phyloP scores from a whole-genome alignment of 1,140 invertebrate species.

The Brachionus manjavacas region DNA sequence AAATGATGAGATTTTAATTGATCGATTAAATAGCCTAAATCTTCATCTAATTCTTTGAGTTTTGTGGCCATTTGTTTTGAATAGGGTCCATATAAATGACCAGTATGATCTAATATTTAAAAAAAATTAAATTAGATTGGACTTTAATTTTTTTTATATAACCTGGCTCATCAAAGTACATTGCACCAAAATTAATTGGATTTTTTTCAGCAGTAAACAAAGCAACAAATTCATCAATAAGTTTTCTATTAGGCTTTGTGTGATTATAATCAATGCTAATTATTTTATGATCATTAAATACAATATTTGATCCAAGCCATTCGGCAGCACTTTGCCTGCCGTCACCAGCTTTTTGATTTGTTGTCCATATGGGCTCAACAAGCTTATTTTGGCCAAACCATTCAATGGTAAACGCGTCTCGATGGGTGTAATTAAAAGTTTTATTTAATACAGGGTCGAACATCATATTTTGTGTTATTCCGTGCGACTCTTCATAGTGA shows the following conservation, averaged over 20 bases:
- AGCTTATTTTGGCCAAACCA: conserved; percentile 43
- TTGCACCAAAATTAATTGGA: conserved; percentile 41
- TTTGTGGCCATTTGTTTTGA: conserved; percentile 47
- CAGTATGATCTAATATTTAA: conserved; percentile 46
- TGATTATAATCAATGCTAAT: conserved; percentile 15
- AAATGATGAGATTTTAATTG: conserved; percentile 46
- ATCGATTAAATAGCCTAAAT: conserved; percentile 48
- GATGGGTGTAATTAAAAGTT: conserved; percentile 43
- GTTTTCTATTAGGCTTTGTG: background rate
- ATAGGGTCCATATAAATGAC: conserved; percentile 53
- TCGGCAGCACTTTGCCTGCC: conserved; percentile 17
- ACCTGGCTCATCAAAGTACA: conserved; percentile 43
- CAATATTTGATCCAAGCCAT: conserved; percentile 33
- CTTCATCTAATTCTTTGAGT: conserved; percentile 50
- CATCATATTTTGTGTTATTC: conserved; percentile 66
- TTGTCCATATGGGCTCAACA: conserved; percentile 55
- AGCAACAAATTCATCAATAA: conserved; percentile 24
- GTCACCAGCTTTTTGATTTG: conserved; percentile 48
- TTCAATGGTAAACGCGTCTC: background rate
- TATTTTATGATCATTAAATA: conserved; percentile 21
- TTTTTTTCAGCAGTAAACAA: conserved; percentile 22
- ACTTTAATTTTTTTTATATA: background rate
- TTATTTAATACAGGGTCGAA: conserved; percentile 62
- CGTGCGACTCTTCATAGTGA: conserved; percentile 69
- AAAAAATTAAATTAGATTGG: background rate